Conservation (phyloP, 1,140 invertebrate species). For the Saxidomus purpurata region DNA sequence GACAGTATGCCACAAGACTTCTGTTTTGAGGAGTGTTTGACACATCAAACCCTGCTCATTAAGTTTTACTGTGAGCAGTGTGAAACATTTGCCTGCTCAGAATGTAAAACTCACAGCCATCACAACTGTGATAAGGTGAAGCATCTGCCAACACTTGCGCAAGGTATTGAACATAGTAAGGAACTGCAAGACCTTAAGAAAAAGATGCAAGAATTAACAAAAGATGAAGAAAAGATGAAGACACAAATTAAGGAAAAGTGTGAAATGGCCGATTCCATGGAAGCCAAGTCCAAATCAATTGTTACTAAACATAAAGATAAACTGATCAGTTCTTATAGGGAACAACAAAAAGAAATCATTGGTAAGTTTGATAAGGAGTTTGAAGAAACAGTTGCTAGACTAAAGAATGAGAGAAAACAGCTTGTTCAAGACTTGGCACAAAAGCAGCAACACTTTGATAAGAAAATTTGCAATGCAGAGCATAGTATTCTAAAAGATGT, state of each 20-base stretch:
- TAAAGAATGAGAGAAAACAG: no score
- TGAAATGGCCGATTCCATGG: no score
- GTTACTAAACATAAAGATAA: neutral
- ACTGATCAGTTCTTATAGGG: neutral
- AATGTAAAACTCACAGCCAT: neutral
- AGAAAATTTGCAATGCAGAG: neutral
- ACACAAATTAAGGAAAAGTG: no score
- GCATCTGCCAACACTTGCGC: neutral
- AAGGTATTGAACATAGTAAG: neutral
- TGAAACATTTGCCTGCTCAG: no score
- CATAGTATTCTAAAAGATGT: no score
- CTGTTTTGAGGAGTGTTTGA: neutral
- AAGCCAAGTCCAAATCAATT: neutral
- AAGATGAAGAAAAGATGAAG: no score
- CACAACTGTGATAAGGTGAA: neutral
- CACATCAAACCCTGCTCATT: neutral
- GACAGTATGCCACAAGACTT: neutral
- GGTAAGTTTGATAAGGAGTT: no score
- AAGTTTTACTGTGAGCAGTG: no score
- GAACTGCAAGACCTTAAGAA: no score
- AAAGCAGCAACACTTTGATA: neutral
- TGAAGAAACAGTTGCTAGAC: no score
- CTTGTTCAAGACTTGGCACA: neutral
- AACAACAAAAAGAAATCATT: neutral
- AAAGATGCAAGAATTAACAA: no score